phyloP scores from a whole-genome alignment of 2,113 vertebrate genomes.

The Columba janthina region DNA sequence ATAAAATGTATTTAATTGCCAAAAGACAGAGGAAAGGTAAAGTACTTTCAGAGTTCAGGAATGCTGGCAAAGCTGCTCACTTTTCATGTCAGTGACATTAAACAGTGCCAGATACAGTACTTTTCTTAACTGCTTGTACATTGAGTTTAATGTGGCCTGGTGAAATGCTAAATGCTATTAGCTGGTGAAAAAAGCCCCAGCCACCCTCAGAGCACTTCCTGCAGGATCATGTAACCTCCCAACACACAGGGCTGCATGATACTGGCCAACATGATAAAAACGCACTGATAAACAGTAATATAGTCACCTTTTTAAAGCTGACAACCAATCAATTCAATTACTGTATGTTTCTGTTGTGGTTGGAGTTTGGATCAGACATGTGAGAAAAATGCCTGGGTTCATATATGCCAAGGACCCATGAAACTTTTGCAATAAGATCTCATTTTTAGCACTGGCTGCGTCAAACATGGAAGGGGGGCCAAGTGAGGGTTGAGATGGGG shows the following conservation, averaged over 20 bases:
- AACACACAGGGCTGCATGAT: neutral
- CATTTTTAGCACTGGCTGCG: neutral
- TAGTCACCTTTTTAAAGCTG: neutral
- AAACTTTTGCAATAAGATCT: neutral
- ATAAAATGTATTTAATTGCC: slow-evolving; percentile 20
- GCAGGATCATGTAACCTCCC: neutral
- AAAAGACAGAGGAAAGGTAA: slow-evolving; percentile 12
- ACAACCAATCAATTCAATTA: neutral
- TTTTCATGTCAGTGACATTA: slow-evolving; percentile 51
- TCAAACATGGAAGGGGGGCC: neutral
- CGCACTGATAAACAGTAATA: neutral
- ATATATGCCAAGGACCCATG: neutral
- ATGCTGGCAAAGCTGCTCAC: slow-evolving; percentile 17
- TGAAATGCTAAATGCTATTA: slow-evolving; percentile 50
- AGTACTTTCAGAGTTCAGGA: slow-evolving; percentile 8
- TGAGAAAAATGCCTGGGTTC: slow-evolving; percentile 4
- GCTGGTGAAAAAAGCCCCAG: neutral
- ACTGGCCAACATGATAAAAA: neutral
- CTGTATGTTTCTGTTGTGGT: neutral
- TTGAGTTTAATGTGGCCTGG: slow-evolving; percentile 34
- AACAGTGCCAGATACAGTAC: slow-evolving; percentile 47
- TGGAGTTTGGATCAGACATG: neutral
- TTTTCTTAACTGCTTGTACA: slow-evolving; percentile 49
- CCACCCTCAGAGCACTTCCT: neutral
- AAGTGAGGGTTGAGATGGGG: neutral